Evolutionary conservation across 2,113 vertebrate genomes (phyloP).

Genomic region (Anseranas semipalmata): DNA sequence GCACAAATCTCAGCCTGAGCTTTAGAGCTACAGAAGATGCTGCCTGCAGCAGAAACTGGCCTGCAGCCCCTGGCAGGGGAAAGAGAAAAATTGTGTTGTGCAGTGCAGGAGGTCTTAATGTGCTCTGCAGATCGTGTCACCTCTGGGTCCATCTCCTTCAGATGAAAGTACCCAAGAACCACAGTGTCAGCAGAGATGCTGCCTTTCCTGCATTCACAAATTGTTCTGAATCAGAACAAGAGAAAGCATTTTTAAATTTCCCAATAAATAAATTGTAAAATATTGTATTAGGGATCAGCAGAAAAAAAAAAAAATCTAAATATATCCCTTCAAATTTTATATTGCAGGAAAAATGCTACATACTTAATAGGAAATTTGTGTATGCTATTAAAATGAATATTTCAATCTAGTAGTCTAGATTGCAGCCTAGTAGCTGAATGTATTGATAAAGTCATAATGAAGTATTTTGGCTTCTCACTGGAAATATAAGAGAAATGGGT

Average conservation of each 20-base stretch:
- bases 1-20: not conserved
- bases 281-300: not conserved
- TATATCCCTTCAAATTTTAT: not conserved
- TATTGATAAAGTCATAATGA: not conserved
- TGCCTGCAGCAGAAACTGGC: not conserved
- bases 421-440: not conserved
- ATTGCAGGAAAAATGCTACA: not conserved
- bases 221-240: not conserved
- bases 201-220: not conserved
- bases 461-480: not conserved
- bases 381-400: not conserved
- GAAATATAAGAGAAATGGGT: not conserved
- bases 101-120: not conserved
- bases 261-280: not conserved
- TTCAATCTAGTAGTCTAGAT: not conserved
- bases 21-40: not conserved
- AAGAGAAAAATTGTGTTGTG: fast-evolving
- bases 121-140: not conserved
- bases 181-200: not conserved
- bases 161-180: not conserved
- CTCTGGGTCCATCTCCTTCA: not conserved
- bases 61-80: not conserved
- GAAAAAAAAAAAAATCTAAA: not conserved
- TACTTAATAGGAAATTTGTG: not conserved
- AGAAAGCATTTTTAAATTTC: not conserved